Percentiles rank a stretch among this genome's conserved stretches.
phyloP scores from a whole-genome alignment of 2,888 invertebrate species.

The Dasypolia templi region DNA sequence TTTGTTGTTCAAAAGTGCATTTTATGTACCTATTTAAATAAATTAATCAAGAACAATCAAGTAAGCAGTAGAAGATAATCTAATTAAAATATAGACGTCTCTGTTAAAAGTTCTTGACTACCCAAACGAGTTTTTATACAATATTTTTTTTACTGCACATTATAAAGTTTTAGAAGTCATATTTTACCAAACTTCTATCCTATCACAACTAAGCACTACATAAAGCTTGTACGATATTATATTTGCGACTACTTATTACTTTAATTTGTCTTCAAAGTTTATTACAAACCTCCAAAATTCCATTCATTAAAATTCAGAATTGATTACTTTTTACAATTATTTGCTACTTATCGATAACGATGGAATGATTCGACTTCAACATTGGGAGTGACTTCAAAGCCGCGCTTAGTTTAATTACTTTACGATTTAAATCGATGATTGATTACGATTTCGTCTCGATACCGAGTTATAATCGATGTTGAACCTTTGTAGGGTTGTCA shows the following conservation, averaged over 20 bases:
- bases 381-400: conserved; percentile 38
- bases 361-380: conserved; percentile 60
- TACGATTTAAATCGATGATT: conserved; percentile 70
- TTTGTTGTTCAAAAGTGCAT: background rate
- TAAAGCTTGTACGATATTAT: conserved; percentile 16
- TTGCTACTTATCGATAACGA: conserved; percentile 64
- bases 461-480: conserved; percentile 38
- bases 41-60: background rate
- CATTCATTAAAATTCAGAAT: conserved; percentile 55
- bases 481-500: conserved; percentile 45
- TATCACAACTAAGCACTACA: conserved; percentile 15
- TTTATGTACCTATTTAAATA: background rate
- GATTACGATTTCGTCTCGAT: conserved; percentile 65
- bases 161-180: conserved; percentile 36
- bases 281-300: conserved; percentile 39
- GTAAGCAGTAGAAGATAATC: background rate
- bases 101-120: conserved; percentile 32
- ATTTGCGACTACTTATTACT: conserved; percentile 42
- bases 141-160: conserved; percentile 32
- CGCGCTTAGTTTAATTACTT: conserved; percentile 69
- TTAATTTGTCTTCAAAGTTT: conserved; percentile 48
- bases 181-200: conserved; percentile 43
- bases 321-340: conserved; percentile 68
- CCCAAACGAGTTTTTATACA: conserved; percentile 15
- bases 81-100: conserved; percentile 24